These are phyloP conservation scores for Autographa gamma DNA, from an alignment of 2,888 invertebrate species.

Conservation along the genomic window DNA sequence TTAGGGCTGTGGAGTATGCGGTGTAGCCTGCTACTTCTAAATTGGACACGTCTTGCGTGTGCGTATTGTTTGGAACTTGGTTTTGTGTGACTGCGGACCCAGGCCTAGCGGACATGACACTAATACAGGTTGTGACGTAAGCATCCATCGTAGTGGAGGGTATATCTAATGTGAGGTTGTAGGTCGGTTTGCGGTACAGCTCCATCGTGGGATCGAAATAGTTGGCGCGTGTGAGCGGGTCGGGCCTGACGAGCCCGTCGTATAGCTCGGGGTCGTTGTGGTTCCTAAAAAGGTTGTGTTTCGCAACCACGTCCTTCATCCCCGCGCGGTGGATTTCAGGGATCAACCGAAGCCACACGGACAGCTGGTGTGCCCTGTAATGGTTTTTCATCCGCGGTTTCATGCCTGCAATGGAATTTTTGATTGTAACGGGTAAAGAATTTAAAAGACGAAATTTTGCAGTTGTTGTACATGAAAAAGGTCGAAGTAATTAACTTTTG, in stretches of 20 bases:
- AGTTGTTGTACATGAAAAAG: constrained; percentile 61
- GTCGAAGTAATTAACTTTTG: constrained; percentile 70
- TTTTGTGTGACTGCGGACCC: constrained; percentile 81
- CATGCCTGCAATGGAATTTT: constrained; percentile 91
- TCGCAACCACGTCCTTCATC: constrained; percentile 96
- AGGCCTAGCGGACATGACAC: constrained; percentile 92
- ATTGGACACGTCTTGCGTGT: constrained; percentile 93
- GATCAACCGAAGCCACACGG: constrained; percentile 97
- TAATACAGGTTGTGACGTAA: constrained; percentile 92
- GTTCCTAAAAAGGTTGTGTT: constrained; percentile 97
- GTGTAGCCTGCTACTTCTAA: constrained; percentile 94
- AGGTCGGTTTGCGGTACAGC: constrained; percentile 90
- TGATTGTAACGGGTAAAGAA: constrained; percentile 66
- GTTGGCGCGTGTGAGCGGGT: constrained; percentile 92
- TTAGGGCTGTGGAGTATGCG: constrained; percentile 93
- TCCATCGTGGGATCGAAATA: constrained; percentile 90
- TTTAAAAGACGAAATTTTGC: constrained; percentile 57
- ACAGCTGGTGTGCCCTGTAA: constrained; percentile 98
- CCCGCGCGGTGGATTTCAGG: constrained; percentile 97
- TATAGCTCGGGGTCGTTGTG: constrained; percentile 96
- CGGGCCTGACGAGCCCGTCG: constrained; percentile 96
- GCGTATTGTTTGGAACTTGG: constrained; percentile 89
- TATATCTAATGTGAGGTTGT: constrained; percentile 87
- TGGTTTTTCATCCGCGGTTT: constrained; percentile 98
- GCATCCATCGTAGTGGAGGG: constrained; percentile 90